These are phyloP conservation scores for Chalcosyrphus nemorum DNA, from an alignment of 2,888 invertebrate species.

Conservation along the genomic window DNA sequence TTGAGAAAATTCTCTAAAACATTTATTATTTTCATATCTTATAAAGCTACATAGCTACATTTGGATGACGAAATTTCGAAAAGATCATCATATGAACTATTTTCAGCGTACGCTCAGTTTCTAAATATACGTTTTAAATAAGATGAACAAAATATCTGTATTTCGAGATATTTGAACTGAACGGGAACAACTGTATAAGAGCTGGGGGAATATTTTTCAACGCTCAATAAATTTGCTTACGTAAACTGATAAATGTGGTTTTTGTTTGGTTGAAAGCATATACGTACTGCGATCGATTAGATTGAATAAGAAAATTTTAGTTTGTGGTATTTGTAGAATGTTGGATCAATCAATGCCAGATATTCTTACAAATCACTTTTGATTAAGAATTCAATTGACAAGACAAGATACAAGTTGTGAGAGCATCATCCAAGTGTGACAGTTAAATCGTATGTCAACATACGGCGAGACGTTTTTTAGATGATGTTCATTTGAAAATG, in stretches of 20 bases:
- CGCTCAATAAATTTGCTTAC: conserved; percentile 30
- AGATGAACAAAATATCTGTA: conserved; percentile 10
- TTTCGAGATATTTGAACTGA: conserved; percentile 29
- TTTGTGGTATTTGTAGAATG: conserved; percentile 1
- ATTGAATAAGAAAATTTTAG: conserved; percentile 3
- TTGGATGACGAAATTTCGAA: conserved; percentile 29
- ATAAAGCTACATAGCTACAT: background rate
- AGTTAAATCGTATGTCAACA: background rate
- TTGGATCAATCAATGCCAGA: conserved; percentile 39
- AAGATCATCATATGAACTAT: conserved; percentile 22
- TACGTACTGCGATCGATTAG: background rate
- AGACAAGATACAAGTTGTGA: background rate
- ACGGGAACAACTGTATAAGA: conserved; percentile 23
- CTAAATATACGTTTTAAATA: conserved; percentile 53
- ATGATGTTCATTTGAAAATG: background rate
- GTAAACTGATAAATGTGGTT: conserved; percentile 32
- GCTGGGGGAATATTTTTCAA: conserved; percentile 16
- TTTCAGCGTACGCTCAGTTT: conserved; percentile 52
- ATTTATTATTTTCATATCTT: background rate
- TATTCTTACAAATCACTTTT: conserved; percentile 14
- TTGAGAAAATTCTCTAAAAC: background rate
- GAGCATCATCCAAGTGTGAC: background rate
- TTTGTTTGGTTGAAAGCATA: background rate
- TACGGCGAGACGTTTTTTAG: background rate
- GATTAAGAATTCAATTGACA: conserved; percentile 37